These are phyloP conservation scores for Bucco capensis DNA, from an alignment of 2,113 vertebrate species.

Conservation along the genomic window DNA sequence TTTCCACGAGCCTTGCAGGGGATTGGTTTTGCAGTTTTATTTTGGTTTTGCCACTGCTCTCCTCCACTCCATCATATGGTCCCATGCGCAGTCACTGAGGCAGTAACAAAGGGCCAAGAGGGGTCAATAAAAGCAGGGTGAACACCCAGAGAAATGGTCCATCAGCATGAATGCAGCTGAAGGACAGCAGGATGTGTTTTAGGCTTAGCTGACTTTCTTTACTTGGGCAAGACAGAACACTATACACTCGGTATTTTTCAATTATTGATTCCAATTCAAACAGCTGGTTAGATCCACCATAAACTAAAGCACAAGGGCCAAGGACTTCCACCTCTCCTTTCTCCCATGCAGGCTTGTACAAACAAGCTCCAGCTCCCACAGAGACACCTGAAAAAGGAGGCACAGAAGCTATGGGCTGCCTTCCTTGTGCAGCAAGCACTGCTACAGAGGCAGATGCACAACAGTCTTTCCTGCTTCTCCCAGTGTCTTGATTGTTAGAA, in stretches of 20 bases:
- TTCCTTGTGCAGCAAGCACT: not conserved
- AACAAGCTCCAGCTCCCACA: not conserved
- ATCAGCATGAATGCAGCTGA: not conserved
- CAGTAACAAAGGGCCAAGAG: not conserved
- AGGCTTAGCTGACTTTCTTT: not conserved
- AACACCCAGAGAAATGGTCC: not conserved
- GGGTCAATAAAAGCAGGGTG: fast-evolving
- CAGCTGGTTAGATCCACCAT: not conserved
- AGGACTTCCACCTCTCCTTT: not conserved
- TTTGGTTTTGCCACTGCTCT: not conserved
- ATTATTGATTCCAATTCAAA: not conserved
- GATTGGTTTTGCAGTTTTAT: not conserved
- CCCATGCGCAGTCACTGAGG: fast-evolving
- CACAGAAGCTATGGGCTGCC: not conserved
- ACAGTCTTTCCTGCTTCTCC: not conserved
- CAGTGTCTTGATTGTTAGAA: not conserved
- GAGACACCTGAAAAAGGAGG: not conserved
- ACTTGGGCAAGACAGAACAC: not conserved
- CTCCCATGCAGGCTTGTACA: not conserved
- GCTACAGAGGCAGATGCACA: not conserved
- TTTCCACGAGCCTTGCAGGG: not conserved
- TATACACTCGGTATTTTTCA: not conserved
- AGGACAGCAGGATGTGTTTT: not conserved
- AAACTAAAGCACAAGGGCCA: not conserved
- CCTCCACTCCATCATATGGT: fast-evolving